Evolutionary conservation across 2,797 vertebrate species (phyloP).

Genomic region (Scyliorhinus canicula): DNA sequence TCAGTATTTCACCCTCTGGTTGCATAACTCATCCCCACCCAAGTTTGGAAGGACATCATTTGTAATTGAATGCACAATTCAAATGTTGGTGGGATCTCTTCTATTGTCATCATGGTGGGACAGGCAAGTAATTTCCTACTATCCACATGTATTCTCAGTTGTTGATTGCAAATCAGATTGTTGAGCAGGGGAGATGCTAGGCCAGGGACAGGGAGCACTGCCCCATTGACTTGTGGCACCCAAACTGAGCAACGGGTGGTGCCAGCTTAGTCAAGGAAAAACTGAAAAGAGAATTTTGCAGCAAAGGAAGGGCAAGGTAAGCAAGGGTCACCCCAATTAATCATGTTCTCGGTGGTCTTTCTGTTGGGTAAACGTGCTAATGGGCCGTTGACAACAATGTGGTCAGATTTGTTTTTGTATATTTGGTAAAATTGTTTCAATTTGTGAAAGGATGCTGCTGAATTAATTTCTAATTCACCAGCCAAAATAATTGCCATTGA

Average conservation of each 20-base stretch:
- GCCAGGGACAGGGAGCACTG: not conserved
- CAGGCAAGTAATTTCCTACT: not conserved
- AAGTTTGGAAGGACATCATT: not conserved
- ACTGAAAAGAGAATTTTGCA: not conserved
- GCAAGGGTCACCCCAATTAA: not conserved
- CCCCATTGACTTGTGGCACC: not conserved
- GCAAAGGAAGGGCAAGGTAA: not conserved
- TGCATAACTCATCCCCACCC: not conserved
- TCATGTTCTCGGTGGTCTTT: not conserved
- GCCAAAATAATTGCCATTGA: not conserved
- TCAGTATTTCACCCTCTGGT: not conserved
- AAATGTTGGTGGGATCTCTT: not conserved
- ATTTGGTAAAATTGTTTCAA: not conserved
- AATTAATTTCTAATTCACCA: conserved; percentile 18
- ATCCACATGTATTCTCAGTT: not conserved
- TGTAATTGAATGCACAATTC: not conserved
- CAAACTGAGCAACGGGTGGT: not conserved
- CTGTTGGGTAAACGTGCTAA: not conserved
- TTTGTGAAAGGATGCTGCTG: not conserved
- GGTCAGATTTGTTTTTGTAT: not conserved
- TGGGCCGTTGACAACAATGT: not conserved
- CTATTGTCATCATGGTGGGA: not conserved
- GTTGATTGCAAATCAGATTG: not conserved
- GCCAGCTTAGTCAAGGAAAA: not conserved
- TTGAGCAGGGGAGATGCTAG: not conserved